These are phyloP conservation scores for Helobdella robusta DNA, from an alignment of 2,888 invertebrate species.

Conservation along the genomic window DNA sequence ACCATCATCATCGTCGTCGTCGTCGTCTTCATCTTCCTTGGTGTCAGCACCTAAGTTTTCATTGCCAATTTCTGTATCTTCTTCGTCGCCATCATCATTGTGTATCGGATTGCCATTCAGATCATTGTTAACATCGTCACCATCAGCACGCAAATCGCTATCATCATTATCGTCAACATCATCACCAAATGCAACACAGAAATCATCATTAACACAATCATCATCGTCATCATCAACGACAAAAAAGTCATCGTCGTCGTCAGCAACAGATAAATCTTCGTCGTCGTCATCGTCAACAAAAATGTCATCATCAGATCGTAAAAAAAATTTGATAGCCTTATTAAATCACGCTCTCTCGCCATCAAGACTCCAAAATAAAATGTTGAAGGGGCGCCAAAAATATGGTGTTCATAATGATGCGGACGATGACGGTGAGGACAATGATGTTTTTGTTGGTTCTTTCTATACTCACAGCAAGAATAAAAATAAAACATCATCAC, in stretches of 20 bases:
- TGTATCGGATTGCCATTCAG: too few relatives aligned
- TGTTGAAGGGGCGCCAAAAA: too few relatives aligned
- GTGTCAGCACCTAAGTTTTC: neutral
- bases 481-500: too few relatives aligned
- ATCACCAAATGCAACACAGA: constrained; percentile 10
- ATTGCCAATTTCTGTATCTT: neutral
- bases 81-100: neutral
- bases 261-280: neutral
- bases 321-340: neutral
- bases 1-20: neutral
- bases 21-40: neutral
- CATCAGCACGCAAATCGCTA: neutral
- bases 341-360: neutral
- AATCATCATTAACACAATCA: constrained; percentile 13
- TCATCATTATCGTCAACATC: constrained; percentile 1
- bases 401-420: constrained; percentile 25
- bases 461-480: too few relatives aligned
- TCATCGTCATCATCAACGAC: constrained; percentile 15
- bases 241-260: neutral
- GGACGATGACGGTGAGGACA: constrained; percentile 24
- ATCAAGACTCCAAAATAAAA: too few relatives aligned
- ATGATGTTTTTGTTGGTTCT: constrained; percentile 26
- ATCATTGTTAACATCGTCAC: too few relatives aligned
- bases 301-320: neutral
- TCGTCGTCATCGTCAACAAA: neutral